A percentile compares a stretch with the other conserved stretches of the same genome.
phyloP scores from a whole-genome alignment of 1,140 invertebrate genomes.

The Leptoteleia sp. region DNA sequence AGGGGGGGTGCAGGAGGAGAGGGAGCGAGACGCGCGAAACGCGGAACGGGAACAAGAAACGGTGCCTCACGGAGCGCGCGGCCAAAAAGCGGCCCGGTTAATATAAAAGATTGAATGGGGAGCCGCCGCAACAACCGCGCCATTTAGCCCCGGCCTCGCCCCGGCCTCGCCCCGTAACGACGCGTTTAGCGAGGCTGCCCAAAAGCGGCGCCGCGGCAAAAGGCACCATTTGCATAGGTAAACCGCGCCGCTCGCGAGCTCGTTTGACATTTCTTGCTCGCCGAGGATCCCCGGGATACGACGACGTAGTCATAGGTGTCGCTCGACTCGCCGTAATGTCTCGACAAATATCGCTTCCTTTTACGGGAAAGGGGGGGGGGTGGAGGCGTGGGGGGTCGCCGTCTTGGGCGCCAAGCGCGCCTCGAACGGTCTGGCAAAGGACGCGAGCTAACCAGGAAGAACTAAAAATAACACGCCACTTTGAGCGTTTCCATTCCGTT shows the following conservation, averaged over 20 bases:
- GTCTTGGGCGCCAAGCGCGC: slow-evolving; percentile 19
- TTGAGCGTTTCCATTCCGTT: slow-evolving; percentile 33
- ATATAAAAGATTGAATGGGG: too few species aligned
- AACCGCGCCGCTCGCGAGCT: slow-evolving; percentile 53
- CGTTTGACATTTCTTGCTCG: slow-evolving; percentile 49
- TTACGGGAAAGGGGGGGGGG: slow-evolving; percentile 30
- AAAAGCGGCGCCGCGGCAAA: slow-evolving; percentile 38
- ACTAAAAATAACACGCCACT: slow-evolving; percentile 28
- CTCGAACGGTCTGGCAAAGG: slow-evolving; percentile 18
- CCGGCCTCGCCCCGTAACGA: slow-evolving; percentile 14
- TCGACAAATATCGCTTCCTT: slow-evolving; percentile 57
- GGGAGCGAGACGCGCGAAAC: too few species aligned
- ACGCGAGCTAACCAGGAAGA: slow-evolving; percentile 5
- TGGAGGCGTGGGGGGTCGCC: too few species aligned
- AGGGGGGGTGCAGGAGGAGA: too few species aligned
- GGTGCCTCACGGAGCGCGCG: too few species aligned
- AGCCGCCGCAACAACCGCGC: slow-evolving; percentile 17
- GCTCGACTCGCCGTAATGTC: slow-evolving; percentile 26
- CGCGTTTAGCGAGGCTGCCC: slow-evolving; percentile 51
- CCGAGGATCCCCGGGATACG: too few species aligned
- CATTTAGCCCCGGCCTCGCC: slow-evolving; percentile 18
- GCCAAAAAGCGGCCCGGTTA: too few species aligned
- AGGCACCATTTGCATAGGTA: slow-evolving; percentile 71
- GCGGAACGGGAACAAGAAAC: too few species aligned
- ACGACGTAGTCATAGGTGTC: too few species aligned